Base-by-base conservation (phyloP, 1,140 invertebrate genomes). In the Lepidurus apus region DNA sequence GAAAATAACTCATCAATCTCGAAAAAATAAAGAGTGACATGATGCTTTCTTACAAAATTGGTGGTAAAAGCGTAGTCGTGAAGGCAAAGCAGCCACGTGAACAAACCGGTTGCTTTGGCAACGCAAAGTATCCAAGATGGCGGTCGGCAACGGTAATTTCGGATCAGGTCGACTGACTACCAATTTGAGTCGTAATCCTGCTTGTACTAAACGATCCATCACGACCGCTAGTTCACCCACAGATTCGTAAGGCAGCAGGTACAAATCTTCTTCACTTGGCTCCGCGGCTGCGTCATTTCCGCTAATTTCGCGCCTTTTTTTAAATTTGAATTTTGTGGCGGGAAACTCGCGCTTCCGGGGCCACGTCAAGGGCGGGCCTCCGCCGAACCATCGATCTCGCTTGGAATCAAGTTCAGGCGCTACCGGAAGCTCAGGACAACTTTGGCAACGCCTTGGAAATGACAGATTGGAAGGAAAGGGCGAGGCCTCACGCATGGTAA, bases 161-260 rank as follows among this genome's bases (percentile, higher is more conserved):
- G 76, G 76, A 47, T 44, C 43, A 47, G 17, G 76, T 43, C 26
- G 76, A 77, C 53, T 65, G 45, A 77, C 76, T n/a, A 77, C 47
- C 42, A 77, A 53, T 53, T 47, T 43, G 26, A 77, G 43, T 8
- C 76, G 43, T 45, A 77, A 53, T 42, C 76, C 76, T 0, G 76
- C 43, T 34, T 43, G 47, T 17, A 77, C 76, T 45, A 77, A 45
- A 8, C 44, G 76, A 44, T 77, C 76, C 47, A 77, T 77, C 21
- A 45, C 76, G 21, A 53, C 76, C 6, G 76, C 76, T 6, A 77
- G 76, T 24, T 77, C 76, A 43, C 21, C 76, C 26, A 77, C 76
- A n/a, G 76, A 45, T 43, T 77, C 76, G 47, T 77, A 77, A 77
- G 76, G 76, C 76, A 77, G 42, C 2, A 77, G 47, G 21, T 77